phyloP scores from a whole-genome alignment of 2,888 invertebrate species.

The Chrysolina oricalcia region DNA sequence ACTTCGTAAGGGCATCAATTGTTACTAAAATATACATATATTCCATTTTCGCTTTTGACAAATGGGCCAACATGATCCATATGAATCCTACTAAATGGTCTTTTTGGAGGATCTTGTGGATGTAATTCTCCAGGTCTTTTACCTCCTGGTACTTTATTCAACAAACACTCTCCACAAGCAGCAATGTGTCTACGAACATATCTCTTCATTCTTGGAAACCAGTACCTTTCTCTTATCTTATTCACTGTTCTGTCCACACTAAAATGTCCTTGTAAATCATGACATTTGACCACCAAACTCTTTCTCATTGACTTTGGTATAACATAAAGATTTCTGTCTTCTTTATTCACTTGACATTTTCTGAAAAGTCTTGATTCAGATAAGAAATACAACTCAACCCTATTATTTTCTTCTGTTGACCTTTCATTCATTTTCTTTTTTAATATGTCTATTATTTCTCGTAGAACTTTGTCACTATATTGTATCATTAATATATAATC shows the following conservation, averaged over 20 bases:
- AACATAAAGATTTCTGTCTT: slow-evolving; percentile 45
- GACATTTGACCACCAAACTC: slow-evolving; percentile 43
- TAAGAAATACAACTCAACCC: slow-evolving; percentile 43
- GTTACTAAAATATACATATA: slow-evolving; percentile 41
- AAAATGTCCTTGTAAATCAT: slow-evolving; percentile 47
- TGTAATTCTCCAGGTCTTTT: slow-evolving; percentile 49
- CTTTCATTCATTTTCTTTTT: slow-evolving; percentile 32
- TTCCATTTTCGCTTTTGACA: slow-evolving; percentile 39
- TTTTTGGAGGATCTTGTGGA: slow-evolving; percentile 38
- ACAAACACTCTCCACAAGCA: slow-evolving; percentile 47
- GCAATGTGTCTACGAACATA: slow-evolving; percentile 48
- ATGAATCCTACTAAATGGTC: slow-evolving; percentile 51
- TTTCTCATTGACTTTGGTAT: slow-evolving; percentile 52
- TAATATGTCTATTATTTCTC: slow-evolving; percentile 38
- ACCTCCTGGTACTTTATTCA: slow-evolving; percentile 47
- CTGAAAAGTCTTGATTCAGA: slow-evolving; percentile 33
- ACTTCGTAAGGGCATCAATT: slow-evolving; percentile 47
- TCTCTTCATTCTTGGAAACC: slow-evolving; percentile 50
- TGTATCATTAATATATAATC: slow-evolving; percentile 44
- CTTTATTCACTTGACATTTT: slow-evolving; percentile 33
- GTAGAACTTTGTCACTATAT: slow-evolving; percentile 41
- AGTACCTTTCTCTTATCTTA: slow-evolving; percentile 38
- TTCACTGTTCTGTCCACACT: slow-evolving; percentile 39
- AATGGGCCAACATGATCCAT: slow-evolving; percentile 51
- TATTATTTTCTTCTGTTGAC: slow-evolving; percentile 37